Percentiles rank a stretch among this genome's conserved stretches.
Conservation (phyloP, 2,113 vertebrate species). For the Nanger granti region DNA sequence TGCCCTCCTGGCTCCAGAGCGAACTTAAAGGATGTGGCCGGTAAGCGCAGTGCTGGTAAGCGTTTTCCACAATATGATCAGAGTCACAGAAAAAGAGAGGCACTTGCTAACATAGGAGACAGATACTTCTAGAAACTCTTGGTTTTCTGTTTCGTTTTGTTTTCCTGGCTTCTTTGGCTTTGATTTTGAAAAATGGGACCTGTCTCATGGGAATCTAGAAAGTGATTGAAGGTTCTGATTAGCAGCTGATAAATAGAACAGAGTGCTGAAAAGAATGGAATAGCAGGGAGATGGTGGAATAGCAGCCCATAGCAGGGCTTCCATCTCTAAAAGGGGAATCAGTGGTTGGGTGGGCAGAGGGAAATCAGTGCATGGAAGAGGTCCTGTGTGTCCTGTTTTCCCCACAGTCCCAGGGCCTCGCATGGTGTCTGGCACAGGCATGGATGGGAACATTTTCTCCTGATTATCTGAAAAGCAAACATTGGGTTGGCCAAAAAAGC, state of each 20-base stretch:
- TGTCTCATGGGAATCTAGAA: background rate
- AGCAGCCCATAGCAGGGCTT: background rate
- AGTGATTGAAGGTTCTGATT: background rate
- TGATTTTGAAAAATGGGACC: background rate
- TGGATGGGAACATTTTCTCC: background rate
- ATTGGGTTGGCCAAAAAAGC: background rate
- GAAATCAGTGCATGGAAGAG: background rate
- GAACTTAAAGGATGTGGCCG: background rate
- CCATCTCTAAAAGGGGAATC: background rate
- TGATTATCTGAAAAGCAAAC: background rate
- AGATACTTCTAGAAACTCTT: background rate
- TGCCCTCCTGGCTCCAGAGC: background rate
- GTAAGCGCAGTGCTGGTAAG: constrained; percentile 46
- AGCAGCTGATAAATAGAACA: background rate
- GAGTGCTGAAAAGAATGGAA: background rate
- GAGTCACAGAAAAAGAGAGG: background rate
- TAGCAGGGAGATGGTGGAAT: background rate
- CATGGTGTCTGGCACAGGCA: background rate
- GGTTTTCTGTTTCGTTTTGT: background rate
- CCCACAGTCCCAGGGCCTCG: too few species aligned
- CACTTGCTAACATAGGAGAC: background rate
- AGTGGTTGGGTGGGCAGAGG: background rate
- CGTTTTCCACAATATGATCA: constrained; percentile 46
- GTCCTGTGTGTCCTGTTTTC: background rate
- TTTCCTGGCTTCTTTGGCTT: background rate